Conservation (phyloP, 2,797 vertebrate species). For the Poeciliopsis paucimaculata region DNA sequence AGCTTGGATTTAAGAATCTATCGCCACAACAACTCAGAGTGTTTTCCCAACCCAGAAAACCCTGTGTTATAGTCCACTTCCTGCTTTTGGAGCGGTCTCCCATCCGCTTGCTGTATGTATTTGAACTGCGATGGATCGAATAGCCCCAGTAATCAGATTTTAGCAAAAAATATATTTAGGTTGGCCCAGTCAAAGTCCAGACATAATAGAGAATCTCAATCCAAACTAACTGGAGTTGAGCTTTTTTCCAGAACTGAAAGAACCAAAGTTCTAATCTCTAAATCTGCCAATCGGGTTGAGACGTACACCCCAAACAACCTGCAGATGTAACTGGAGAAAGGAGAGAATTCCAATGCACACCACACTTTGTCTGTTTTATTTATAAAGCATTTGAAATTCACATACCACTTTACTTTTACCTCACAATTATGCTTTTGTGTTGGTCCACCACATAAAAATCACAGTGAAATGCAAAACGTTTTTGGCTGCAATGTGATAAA, state of each 20-base stretch:
- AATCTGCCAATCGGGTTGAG: neutral
- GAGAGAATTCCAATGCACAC: neutral
- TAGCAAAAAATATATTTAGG: neutral
- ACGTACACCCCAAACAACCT: neutral
- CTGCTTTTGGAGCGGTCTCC: too few species aligned
- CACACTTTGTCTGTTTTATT: neutral
- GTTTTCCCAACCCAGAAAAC: too few species aligned
- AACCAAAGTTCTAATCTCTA: neutral
- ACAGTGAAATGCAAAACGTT: neutral
- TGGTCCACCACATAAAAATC: neutral
- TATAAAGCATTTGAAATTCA: neutral
- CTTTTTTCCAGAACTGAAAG: neutral
- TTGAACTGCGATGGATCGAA: too few species aligned
- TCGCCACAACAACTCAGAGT: neutral
- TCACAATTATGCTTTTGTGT: neutral
- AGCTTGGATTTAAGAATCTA: neutral
- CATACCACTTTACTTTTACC: neutral
- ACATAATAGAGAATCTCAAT: neutral
- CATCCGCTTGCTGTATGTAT: too few species aligned
- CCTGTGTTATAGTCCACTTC: too few species aligned
- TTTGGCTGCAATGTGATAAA: neutral
- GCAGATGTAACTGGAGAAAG: neutral
- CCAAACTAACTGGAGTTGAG: neutral
- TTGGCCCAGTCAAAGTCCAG: neutral
- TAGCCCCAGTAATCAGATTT: too few species aligned